These are phyloP conservation scores for Phalangium opilio DNA, from an alignment of 2,888 invertebrate species.

Conservation along the genomic window DNA sequence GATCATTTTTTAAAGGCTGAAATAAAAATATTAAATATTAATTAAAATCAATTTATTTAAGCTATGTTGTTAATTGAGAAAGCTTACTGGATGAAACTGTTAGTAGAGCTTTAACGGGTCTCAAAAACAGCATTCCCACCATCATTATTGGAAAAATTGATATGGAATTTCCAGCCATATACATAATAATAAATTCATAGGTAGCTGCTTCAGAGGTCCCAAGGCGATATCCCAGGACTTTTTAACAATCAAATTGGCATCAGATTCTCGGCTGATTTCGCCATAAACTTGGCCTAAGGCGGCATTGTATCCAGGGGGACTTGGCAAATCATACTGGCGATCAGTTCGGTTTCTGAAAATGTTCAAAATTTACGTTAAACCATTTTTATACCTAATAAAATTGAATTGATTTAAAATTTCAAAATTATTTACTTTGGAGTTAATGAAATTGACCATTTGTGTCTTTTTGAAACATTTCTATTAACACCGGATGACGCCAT, in stretches of 20 bases:
- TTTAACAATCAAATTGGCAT: conserved; percentile 55
- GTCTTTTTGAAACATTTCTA: too few relatives aligned
- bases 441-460: too few relatives aligned
- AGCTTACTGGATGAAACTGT: conserved; percentile 45
- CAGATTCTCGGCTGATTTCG: conserved; percentile 62
- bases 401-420: too few relatives aligned
- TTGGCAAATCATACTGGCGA: conserved; percentile 41
- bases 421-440: too few relatives aligned
- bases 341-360: conserved; percentile 1
- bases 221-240: conserved; percentile 94
- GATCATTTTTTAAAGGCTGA: conserved; percentile 76
- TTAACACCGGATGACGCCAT: too few relatives aligned
- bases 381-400: too few relatives aligned
- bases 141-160: conserved; percentile 99
- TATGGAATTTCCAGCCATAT: conserved; percentile 98
- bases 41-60: not conserved
- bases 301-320: conserved; percentile 71
- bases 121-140: conserved; percentile 95
- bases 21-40: conserved; percentile 2
- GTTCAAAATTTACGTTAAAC: too few relatives aligned
- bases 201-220: conserved; percentile 77
- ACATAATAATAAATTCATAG: conserved; percentile 99
- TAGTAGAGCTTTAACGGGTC: conserved; percentile 90
- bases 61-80: too few relatives aligned
- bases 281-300: conserved; percentile 52